Evolutionary conservation across 2,797 vertebrate species (phyloP).

Genomic region (Rhodeus uyekii): DNA sequence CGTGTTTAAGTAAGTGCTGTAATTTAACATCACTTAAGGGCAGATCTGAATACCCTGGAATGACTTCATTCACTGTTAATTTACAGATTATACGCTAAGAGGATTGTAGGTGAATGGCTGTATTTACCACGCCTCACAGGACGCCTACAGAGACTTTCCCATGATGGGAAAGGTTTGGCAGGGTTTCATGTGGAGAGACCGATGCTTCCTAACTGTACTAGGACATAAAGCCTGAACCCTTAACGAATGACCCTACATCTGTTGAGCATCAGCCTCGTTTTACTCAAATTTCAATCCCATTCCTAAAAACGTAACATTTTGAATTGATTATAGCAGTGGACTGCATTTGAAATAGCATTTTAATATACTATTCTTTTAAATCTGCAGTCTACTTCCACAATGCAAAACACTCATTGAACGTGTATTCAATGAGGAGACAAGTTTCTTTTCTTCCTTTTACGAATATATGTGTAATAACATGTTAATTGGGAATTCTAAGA

Average conservation of each 20-base stretch:
- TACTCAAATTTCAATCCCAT: not conserved
- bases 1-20: conserved; percentile 27
- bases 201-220: not conserved
- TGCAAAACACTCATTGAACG: too few species aligned
- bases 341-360: not conserved
- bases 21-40: conserved; percentile 25
- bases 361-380: not conserved
- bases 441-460: too few species aligned
- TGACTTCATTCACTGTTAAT: conserved; percentile 29
- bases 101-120: conserved; percentile 22
- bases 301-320: not conserved
- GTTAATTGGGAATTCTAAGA: too few species aligned
- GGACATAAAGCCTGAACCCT: not conserved
- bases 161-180: not conserved
- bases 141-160: conserved; percentile 27
- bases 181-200: not conserved
- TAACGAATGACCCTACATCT: not conserved
- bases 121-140: not conserved
- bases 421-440: too few species aligned
- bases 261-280: not conserved
- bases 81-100: conserved; percentile 30
- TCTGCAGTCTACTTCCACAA: not conserved
- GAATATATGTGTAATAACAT: too few species aligned
- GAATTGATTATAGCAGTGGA: not conserved
- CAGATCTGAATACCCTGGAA: conserved; percentile 22